phyloP scores from a whole-genome alignment of 2,113 vertebrate genomes.

The Lagopus muta region DNA sequence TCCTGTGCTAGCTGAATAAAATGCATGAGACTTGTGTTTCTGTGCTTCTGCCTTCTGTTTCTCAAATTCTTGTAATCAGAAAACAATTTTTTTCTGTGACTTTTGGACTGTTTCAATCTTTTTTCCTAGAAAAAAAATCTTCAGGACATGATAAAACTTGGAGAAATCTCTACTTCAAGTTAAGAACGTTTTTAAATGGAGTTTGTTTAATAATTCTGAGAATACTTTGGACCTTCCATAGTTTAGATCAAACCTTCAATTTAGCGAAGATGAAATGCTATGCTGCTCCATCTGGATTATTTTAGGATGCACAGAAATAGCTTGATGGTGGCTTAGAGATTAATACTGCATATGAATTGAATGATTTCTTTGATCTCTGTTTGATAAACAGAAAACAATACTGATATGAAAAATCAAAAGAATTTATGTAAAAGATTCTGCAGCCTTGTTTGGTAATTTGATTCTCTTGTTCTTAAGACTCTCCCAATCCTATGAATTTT shows the following conservation, averaged over 20 bases:
- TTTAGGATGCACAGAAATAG: not conserved
- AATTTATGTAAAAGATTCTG: not conserved
- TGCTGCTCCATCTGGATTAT: not conserved
- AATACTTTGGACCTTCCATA: not conserved
- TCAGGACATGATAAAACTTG: not conserved
- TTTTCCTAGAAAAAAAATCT: not conserved
- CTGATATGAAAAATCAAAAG: not conserved
- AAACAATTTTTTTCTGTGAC: not conserved
- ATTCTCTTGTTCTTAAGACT: not conserved
- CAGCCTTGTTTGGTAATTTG: not conserved
- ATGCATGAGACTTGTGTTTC: not conserved
- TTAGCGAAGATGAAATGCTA: slow-evolving; percentile 27
- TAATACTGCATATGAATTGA: not conserved
- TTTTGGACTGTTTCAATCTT: not conserved
- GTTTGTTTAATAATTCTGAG: slow-evolving; percentile 8
- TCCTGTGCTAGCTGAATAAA: not conserved
- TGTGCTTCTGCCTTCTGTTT: not conserved
- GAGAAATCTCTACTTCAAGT: not conserved
- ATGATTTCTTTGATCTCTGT: not conserved
- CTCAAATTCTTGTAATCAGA: not conserved
- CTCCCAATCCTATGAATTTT: not conserved
- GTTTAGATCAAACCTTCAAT: slow-evolving; percentile 17
- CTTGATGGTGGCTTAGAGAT: not conserved
- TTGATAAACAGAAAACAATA: not conserved
- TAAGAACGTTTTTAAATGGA: not conserved